phyloP scores from a whole-genome alignment of 2,888 invertebrate genomes.

The Deilephila elpenor region DNA sequence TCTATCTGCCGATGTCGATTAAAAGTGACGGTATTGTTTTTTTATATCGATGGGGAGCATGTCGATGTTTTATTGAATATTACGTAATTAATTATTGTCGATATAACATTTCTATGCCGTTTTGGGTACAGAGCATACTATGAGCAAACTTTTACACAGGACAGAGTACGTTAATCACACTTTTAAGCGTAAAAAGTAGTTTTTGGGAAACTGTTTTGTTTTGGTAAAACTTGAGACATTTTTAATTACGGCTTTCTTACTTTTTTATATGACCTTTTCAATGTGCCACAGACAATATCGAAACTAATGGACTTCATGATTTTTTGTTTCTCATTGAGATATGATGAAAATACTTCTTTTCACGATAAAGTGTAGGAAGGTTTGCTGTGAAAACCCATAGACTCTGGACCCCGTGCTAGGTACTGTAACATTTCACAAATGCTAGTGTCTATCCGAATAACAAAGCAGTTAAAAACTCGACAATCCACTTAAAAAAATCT shows the following conservation, averaged over 20 bases:
- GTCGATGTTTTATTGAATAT: background rate
- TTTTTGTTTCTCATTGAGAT: background rate
- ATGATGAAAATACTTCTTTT: background rate
- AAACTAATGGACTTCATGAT: background rate
- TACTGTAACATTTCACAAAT: conserved; percentile 36
- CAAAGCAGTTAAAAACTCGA: background rate
- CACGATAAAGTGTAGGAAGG: background rate
- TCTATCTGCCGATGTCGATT: conserved; percentile 24
- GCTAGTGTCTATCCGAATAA: background rate
- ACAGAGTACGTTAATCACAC: background rate
- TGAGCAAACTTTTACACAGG: background rate
- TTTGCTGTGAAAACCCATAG: background rate
- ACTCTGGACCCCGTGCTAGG: conserved; percentile 22
- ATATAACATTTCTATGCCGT: conserved; percentile 7
- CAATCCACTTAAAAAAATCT: background rate
- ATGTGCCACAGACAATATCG: conserved; percentile 13
- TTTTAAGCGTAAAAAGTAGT: conserved; percentile 6
- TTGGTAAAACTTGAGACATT: background rate
- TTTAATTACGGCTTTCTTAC: conserved; percentile 12
- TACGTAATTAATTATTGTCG: conserved; percentile 12
- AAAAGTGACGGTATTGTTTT: conserved; percentile 19
- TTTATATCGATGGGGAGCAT: conserved; percentile 18
- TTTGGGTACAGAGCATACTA: conserved; percentile 23
- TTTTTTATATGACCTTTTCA: background rate
- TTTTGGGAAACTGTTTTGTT: conserved; percentile 6